A percentile compares a stretch with the other conserved stretches of the same genome.
Evolutionary conservation across 1,140 invertebrate genomes (phyloP).

Genomic region (Leptopilina clavipes): DNA sequence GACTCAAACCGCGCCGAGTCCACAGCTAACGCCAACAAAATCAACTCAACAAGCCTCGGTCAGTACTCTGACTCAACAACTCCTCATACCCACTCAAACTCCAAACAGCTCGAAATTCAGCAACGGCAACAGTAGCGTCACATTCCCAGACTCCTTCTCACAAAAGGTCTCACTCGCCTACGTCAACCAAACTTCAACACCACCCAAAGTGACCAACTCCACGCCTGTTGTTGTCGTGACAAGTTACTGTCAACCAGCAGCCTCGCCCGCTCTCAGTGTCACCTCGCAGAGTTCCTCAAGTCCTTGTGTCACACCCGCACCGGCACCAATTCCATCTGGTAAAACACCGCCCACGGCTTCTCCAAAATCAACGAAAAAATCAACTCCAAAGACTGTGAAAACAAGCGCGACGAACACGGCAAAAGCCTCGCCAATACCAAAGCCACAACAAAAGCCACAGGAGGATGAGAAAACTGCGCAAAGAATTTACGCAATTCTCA

Average conservation of each 20-base stretch:
- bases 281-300: constrained; percentile 80
- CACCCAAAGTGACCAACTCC: constrained; percentile 73
- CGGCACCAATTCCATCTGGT: constrained; percentile 69
- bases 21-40: constrained; percentile 42
- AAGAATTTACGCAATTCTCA: constrained; percentile 86
- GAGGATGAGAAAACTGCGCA: constrained; percentile 89
- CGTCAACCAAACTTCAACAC: constrained; percentile 68
- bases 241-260: constrained; percentile 78
- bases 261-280: constrained; percentile 77
- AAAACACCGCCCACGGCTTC: constrained; percentile 68
- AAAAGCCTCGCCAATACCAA: constrained; percentile 80
- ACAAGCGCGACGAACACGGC: constrained; percentile 77
- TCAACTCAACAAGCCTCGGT: constrained; percentile 60
- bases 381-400: constrained; percentile 76
- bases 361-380: constrained; percentile 76
- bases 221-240: constrained; percentile 79
- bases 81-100: constrained; percentile 68
- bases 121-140: constrained; percentile 61
- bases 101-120: constrained; percentile 59
- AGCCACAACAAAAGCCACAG: constrained; percentile 84
- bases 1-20: constrained; percentile 60
- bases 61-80: constrained; percentile 63
- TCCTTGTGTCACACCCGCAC: constrained; percentile 77
- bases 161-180: constrained; percentile 73
- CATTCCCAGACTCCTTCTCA: constrained; percentile 63